Base-by-base conservation (phyloP, 2,888 invertebrate species). In the Drosophila suboccidentalis region DNA sequence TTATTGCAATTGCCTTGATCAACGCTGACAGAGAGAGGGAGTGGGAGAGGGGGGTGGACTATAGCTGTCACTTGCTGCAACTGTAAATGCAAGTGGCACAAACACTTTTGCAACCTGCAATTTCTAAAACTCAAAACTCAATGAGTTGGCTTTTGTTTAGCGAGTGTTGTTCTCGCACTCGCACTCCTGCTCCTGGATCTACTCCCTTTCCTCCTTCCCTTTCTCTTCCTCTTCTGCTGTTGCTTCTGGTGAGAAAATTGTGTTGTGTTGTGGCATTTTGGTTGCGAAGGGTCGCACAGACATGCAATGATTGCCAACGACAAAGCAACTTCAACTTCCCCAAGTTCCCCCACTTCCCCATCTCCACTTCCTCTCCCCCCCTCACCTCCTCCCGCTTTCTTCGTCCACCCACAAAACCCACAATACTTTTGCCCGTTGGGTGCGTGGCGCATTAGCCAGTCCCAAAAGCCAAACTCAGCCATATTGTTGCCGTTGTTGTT, bases 231-330 rank as follows among this genome's bases (percentile, higher is more conserved):
- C 15, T 10, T 3, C 64, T 29, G 11, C 29, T 15, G 19, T 38
- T 43, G 13, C 49, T 5, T 46, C 66, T 78, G 87, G 89, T 81
- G 87, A 76, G 84, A 84, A 84, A 89, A 89, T 89, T 76, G 80
- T 76, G 76, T 76, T 84, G 78, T 84, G 84, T 84, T 84, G 87
- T 84, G 88, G 84, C 82, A 78, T 87, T 89, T 89, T 71, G 82
- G 89, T 84, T 84, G 89, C 89, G 85, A 86, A 78, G 89, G 82
- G 63, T 73, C 75, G 75, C 69, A 65, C 51, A 46, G 50, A 73
- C 65, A 58, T 55, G 59, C 70, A 81, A 47, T 59, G 53, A 55
- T 76, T 66, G 80, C 78, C 75, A 67, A 57, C 51, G 87, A 75
- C 87, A 80, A 75, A 77, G 78, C 69, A 79, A 58, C 64, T 19